A percentile compares a stretch with the other conserved stretches of the same genome.
Conservation (phyloP, 2,113 vertebrate genomes). For the Tachuris rubrigastra region DNA sequence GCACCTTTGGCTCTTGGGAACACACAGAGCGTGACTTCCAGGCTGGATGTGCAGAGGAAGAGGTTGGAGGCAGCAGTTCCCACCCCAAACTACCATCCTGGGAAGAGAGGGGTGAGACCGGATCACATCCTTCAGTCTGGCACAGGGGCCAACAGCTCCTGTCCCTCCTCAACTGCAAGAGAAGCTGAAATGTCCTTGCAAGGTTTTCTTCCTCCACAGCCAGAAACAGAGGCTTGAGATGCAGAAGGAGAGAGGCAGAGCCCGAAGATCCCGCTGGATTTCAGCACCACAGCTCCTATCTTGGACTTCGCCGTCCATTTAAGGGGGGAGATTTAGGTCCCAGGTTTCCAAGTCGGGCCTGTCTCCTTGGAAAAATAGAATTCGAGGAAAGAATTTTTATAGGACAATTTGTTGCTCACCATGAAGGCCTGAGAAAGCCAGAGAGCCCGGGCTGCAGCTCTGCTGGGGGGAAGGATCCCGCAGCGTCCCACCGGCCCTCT, state of each 20-base stretch:
- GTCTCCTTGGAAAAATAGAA: neutral
- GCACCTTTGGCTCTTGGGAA: neutral
- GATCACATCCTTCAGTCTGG: neutral
- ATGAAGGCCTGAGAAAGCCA: neutral
- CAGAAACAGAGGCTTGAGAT: neutral
- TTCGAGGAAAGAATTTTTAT: neutral
- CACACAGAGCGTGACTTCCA: neutral
- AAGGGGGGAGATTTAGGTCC: neutral
- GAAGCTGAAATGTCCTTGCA: neutral
- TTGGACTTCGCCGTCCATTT: neutral
- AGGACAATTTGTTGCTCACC: slow-evolving; percentile 18
- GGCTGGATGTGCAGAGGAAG: neutral
- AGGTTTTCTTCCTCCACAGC: neutral
- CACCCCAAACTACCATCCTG: neutral
- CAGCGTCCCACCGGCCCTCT: neutral
- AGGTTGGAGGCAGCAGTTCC: neutral
- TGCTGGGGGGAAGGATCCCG: neutral
- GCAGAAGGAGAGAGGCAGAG: neutral
- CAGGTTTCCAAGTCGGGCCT: neutral
- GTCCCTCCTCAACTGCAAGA: neutral
- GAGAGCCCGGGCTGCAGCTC: neutral
- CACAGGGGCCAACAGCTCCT: neutral
- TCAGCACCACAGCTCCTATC: neutral
- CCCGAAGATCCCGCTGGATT: fast-evolving
- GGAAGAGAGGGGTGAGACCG: neutral